Conservation (phyloP, 1,140 invertebrate species). For the Zaprionus tsacasi region DNA sequence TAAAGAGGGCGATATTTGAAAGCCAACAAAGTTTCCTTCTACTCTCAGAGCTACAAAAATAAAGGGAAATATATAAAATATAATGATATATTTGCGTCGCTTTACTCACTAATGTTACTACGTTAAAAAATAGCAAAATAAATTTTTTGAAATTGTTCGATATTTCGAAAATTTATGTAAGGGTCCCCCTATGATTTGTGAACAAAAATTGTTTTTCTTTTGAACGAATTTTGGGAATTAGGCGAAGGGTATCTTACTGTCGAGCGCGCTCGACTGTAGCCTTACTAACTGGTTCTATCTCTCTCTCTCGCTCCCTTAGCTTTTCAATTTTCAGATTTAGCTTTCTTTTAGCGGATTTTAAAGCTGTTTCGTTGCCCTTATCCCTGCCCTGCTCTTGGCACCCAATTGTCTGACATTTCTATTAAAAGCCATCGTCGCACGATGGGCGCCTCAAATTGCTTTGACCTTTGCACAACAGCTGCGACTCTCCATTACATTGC, state of each 20-base stretch:
- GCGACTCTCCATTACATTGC: conserved; percentile 52
- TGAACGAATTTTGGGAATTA: too few species aligned
- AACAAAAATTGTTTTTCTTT: too few species aligned
- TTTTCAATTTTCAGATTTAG: conserved; percentile 4
- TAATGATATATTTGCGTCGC: too few species aligned
- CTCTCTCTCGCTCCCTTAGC: neutral
- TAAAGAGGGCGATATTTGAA: neutral
- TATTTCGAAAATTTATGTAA: too few species aligned
- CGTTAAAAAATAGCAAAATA: too few species aligned
- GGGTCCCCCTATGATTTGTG: too few species aligned
- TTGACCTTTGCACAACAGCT: conserved; percentile 81
- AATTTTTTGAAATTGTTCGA: too few species aligned
- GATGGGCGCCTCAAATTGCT: conserved; percentile 75
- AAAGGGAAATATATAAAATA: neutral
- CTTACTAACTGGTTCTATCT: too few species aligned
- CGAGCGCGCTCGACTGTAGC: too few species aligned
- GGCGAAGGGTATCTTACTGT: too few species aligned
- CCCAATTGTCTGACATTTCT: conserved; percentile 78
- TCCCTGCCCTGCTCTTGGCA: conserved; percentile 19
- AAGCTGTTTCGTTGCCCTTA: conserved; percentile 13
- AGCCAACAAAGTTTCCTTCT: too few species aligned
- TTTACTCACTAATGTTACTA: too few species aligned
- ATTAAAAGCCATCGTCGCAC: conserved; percentile 70
- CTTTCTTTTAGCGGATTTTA: conserved; percentile 23
- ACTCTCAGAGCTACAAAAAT: neutral